Evolutionary conservation across 2,113 vertebrate species (phyloP).

Genomic region (Boleophthalmus pectinirostris): DNA sequence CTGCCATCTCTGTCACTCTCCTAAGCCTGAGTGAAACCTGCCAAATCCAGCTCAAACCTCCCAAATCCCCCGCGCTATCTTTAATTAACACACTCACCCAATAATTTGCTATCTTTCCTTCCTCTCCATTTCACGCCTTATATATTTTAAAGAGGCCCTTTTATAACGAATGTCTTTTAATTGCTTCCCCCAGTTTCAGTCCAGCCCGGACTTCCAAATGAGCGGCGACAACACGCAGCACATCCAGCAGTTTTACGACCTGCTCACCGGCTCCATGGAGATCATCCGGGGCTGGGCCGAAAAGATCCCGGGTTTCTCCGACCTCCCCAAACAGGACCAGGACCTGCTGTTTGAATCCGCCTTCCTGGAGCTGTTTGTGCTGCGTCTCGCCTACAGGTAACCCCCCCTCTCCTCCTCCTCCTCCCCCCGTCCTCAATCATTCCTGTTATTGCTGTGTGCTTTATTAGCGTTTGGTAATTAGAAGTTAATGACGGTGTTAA

Average conservation of each 20-base stretch:
- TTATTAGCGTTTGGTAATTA: constrained; percentile 88
- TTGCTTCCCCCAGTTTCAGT: constrained; percentile 89
- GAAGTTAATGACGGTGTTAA: constrained; percentile 83
- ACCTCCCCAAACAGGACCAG: constrained; percentile 92
- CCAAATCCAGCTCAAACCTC: constrained; percentile 83
- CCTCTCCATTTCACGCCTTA: constrained; percentile 91
- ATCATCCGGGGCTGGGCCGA: constrained; percentile 99
- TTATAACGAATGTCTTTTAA: not conserved
- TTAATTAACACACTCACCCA: constrained; percentile 1
- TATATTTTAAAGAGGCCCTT: constrained; percentile 83
- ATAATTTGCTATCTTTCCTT: not conserved
- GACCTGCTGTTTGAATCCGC: constrained; percentile 97
- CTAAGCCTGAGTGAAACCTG: not conserved
- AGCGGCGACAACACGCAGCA: constrained; percentile 97
- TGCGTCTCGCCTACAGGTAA: constrained; percentile 95
- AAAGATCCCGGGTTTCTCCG: constrained; percentile 93
- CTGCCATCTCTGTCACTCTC: not conserved
- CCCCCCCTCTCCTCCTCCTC: constrained; percentile 24
- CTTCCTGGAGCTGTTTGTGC: constrained; percentile 96
- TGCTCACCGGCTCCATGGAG: constrained; percentile 99
- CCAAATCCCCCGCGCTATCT: constrained; percentile 67
- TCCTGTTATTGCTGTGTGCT: constrained; percentile 77
- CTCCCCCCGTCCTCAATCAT: constrained; percentile 74
- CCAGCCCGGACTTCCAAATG: constrained; percentile 98
- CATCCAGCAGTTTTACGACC: constrained; percentile 99